phyloP scores from a whole-genome alignment of 2,888 invertebrate species.

The Diabrotica balteata region DNA sequence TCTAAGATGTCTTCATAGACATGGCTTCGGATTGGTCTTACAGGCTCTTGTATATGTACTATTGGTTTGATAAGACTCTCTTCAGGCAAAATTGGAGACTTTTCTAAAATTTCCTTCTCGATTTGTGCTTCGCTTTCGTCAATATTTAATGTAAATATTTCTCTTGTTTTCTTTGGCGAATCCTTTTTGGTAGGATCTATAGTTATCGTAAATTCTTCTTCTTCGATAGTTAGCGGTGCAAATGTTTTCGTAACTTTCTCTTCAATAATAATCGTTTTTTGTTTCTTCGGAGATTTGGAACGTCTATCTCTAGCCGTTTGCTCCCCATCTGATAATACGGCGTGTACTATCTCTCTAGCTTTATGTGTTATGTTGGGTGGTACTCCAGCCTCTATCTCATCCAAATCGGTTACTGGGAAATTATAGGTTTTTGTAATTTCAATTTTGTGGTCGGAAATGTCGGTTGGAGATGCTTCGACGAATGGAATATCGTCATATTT shows the following conservation, averaged over 20 bases:
- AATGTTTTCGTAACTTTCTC: constrained; percentile 54
- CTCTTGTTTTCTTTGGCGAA: constrained; percentile 49
- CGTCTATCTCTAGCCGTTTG: constrained; percentile 30
- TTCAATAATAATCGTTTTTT: constrained; percentile 45
- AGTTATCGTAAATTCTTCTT: constrained; percentile 53
- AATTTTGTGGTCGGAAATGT: constrained; percentile 35
- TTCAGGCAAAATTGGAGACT: constrained; percentile 48
- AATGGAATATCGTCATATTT: constrained; percentile 55
- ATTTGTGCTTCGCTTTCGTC: constrained; percentile 48
- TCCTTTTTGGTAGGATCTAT: constrained; percentile 51
- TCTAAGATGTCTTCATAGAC: constrained; percentile 51
- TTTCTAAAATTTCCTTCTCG: constrained; percentile 48
- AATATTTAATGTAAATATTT: constrained; percentile 50
- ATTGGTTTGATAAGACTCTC: constrained; percentile 46
- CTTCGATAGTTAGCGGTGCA: constrained; percentile 52
- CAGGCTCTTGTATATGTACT: constrained; percentile 40
- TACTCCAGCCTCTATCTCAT: constrained; percentile 33
- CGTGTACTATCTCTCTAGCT: constrained; percentile 44
- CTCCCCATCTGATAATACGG: constrained; percentile 38
- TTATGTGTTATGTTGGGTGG: constrained; percentile 39
- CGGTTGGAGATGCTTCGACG: constrained; percentile 51
- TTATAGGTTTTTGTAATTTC: constrained; percentile 17
- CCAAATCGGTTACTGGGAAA: constrained; percentile 39
- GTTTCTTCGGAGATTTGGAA: constrained; percentile 42
- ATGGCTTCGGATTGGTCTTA: constrained; percentile 46